Base-by-base conservation (phyloP, 1,140 invertebrate species). In the Leptinotarsa defecta region DNA sequence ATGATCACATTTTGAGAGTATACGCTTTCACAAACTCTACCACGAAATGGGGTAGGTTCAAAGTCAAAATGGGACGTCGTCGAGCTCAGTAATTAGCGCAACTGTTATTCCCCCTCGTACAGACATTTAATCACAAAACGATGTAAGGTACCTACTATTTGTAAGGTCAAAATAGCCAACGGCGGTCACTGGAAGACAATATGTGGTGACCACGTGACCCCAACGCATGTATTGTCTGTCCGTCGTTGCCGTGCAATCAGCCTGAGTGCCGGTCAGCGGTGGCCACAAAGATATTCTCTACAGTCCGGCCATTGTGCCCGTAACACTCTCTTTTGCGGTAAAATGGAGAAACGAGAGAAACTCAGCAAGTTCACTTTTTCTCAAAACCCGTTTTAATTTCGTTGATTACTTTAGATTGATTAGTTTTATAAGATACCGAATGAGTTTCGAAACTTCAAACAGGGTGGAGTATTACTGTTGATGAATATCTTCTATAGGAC, bases 141-240 rank as follows among this genome's bases (percentile, higher is more conserved):
- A 70, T 70, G 68, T 70, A 70, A 70, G 48, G 22, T 6, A 24
- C 24, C 48, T 13, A 48, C 68, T 24, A 52, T 52, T 70, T 49
- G 68, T 49, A 70, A 48, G 68, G 68, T 70, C 68, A 22, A 19
- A 48, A 70, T 48, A 43, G 73, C 63, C 68, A 49, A 48, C 64
- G 63, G 52, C 72, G 69, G 67, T 70, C 43, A 34, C 62, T 61
- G 34, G 57, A 52, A 72, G 57, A 74, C 78, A 77, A 79, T 79
- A 74, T 77, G 76, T 77, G 78, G 76, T 49, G 27, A 65, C 78
- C 70, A 75, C 20, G 71, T 77, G 73, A 74, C 73, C 73, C 69
- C 62, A 70, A 71, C 24, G 63, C 63, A 74, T 77, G 76, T 74
- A 76, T 78, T 74, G 48, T 65, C 68, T 13, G 27, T 65, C 68